Conservation (phyloP, 1,140 invertebrate species). For the Anastrepha obliqua region DNA sequence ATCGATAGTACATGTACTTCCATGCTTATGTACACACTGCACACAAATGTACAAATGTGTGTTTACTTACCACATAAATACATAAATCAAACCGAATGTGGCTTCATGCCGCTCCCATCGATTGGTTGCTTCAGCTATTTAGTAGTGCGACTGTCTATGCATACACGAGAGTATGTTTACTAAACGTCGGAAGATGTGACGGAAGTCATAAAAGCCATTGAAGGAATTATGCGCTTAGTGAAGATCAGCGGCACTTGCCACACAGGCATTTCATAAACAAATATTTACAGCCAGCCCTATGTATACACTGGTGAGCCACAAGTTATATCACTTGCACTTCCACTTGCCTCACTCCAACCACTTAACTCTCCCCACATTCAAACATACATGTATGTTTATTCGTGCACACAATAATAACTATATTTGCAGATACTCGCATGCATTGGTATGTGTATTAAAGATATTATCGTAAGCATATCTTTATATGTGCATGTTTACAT, state of each 20-base stretch:
- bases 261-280: conserved; percentile 23
- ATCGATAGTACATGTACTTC: background rate
- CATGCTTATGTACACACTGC: background rate
- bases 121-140: background rate
- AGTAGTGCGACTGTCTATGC: background rate
- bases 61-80: too few species aligned
- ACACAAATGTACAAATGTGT: too few species aligned
- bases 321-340: background rate
- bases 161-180: background rate
- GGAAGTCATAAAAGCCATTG: conserved; percentile 36
- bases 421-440: background rate
- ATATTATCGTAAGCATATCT: background rate
- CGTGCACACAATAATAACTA: background rate
- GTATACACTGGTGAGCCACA: background rate
- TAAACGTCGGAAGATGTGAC: background rate
- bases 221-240: conserved; percentile 13
- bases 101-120: background rate
- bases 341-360: background rate
- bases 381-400: background rate
- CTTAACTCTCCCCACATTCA: background rate
- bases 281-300: background rate
- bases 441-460: background rate
- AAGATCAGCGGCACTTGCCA: conserved; percentile 7
- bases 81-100: too few species aligned
- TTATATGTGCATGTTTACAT: background rate